phyloP scores from a whole-genome alignment of 2,797 vertebrate species.

The Chanos chanos region DNA sequence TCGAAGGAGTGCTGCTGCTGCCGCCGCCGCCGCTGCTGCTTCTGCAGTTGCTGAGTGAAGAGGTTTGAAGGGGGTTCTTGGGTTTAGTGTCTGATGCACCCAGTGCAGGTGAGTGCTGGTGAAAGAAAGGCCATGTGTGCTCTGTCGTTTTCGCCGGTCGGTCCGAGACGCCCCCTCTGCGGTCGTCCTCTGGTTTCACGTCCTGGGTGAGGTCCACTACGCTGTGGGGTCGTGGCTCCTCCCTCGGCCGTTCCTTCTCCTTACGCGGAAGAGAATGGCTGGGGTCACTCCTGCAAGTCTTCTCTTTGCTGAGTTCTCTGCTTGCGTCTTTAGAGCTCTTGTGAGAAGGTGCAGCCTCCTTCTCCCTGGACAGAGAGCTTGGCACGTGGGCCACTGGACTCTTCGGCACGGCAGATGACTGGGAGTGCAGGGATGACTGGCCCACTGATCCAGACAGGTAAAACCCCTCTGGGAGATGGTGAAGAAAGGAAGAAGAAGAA shows the following conservation, averaged over 20 bases:
- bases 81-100: conserved; percentile 64
- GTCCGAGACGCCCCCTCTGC: conserved; percentile 60
- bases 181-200: conserved; percentile 66
- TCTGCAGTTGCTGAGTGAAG: conserved; percentile 69
- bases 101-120: conserved; percentile 55
- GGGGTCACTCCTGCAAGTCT: conserved; percentile 61
- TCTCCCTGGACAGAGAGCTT: conserved; percentile 69
- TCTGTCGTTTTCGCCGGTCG: conserved; percentile 59
- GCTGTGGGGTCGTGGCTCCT: conserved; percentile 75
- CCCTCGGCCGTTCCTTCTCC: conserved; percentile 71
- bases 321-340: conserved; percentile 75
- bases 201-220: conserved; percentile 90
- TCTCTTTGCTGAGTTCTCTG: conserved; percentile 73
- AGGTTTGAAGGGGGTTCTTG: conserved; percentile 66
- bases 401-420: conserved; percentile 69
- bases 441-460: conserved; percentile 77
- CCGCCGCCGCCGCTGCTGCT: conserved; percentile 39
- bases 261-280: conserved; percentile 71
- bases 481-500: conserved; percentile 35
- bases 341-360: conserved; percentile 68
- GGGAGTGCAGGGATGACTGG: conserved; percentile 74
- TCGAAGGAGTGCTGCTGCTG: conserved; percentile 10
- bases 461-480: conserved; percentile 83
- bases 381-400: conserved; percentile 65
- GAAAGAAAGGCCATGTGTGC: conserved; percentile 64